phyloP scores from a whole-genome alignment of 2,113 vertebrate genomes.

The Cyanocitta stelleri region DNA sequence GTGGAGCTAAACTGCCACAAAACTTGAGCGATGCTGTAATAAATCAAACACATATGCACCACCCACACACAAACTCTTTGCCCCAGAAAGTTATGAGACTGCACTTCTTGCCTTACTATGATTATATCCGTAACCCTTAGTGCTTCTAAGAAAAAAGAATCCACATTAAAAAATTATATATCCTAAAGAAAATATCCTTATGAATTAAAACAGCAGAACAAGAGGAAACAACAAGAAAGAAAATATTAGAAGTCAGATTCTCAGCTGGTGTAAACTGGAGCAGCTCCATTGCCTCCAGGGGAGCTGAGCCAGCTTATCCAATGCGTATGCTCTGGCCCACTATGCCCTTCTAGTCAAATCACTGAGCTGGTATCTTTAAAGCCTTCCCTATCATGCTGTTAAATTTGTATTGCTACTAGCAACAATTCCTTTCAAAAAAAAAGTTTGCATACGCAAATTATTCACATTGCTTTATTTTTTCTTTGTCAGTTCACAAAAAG shows the following conservation, averaged over 20 bases:
- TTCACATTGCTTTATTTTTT: constrained; percentile 75
- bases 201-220: neutral
- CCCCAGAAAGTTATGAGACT: neutral
- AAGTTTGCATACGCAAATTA: constrained; percentile 69
- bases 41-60: neutral
- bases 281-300: neutral
- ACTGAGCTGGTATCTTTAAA: neutral
- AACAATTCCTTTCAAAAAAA: constrained; percentile 32
- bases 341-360: neutral
- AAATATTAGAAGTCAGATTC: neutral
- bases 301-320: neutral
- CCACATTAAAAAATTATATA: neutral
- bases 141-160: neutral
- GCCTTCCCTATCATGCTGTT: neutral
- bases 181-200: neutral
- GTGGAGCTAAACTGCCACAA: neutral
- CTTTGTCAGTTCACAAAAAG: constrained; percentile 68
- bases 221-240: neutral
- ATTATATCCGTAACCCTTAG: neutral
- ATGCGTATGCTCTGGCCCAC: neutral
- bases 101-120: neutral
- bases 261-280: neutral
- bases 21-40: neutral
- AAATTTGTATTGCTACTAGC: neutral
- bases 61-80: neutral